phyloP scores from a whole-genome alignment of 2,888 invertebrate genomes.

The Lacanobia oleracea region DNA sequence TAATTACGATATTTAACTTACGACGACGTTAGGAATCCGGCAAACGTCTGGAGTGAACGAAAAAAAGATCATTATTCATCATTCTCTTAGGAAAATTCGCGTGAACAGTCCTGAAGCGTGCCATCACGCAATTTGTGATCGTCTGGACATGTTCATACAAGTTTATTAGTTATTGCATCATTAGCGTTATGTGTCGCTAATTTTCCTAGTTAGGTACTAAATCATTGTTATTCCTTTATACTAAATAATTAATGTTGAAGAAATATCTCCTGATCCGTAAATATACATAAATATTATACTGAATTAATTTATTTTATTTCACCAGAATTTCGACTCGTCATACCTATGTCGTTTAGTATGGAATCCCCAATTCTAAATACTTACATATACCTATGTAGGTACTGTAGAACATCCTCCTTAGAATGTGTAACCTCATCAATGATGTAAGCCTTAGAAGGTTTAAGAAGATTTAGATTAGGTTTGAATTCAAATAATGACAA shows the following conservation, averaged over 20 bases:
- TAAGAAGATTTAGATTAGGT: too few species aligned
- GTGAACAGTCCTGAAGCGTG: slow-evolving; percentile 43
- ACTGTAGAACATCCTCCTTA: too few species aligned
- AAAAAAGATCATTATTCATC: slow-evolving; percentile 29
- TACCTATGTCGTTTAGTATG: too few species aligned
- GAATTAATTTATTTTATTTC: too few species aligned
- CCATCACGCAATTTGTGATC: slow-evolving; percentile 56
- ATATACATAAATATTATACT: too few species aligned
- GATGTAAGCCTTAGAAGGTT: too few species aligned
- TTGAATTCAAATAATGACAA: too few species aligned
- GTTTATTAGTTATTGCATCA: slow-evolving; percentile 43
- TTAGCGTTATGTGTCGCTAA: slow-evolving; percentile 15
- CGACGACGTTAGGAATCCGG: slow-evolving; percentile 54
- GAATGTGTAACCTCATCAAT: too few species aligned
- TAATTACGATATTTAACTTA: slow-evolving; percentile 28
- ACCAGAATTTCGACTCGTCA: too few species aligned
- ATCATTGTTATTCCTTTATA: slow-evolving; percentile 23
- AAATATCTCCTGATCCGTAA: not conserved
- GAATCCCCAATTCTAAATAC: too few species aligned
- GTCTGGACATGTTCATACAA: slow-evolving; percentile 20
- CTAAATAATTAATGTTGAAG: slow-evolving; percentile 13
- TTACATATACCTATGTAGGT: too few species aligned
- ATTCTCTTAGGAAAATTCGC: slow-evolving; percentile 37
- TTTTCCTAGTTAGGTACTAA: slow-evolving; percentile 32
- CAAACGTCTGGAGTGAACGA: slow-evolving; percentile 27